Evolutionary conservation across 2,797 vertebrate species (phyloP).

Genomic region (Diceros bicornis): DNA sequence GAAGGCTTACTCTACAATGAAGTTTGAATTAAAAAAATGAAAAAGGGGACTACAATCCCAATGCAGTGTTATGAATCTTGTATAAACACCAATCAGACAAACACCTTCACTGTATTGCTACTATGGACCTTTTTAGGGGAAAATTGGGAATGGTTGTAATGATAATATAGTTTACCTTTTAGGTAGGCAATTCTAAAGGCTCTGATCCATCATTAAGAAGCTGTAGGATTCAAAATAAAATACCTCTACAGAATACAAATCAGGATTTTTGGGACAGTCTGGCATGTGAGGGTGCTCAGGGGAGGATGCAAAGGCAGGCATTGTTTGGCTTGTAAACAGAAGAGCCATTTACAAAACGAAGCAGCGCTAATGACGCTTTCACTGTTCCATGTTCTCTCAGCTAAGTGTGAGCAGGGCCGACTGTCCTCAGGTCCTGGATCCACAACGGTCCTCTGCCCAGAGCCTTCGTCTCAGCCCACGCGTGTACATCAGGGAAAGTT

Average conservation of each 20-base stretch:
- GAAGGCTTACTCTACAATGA: slow-evolving; percentile 71
- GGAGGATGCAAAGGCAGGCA: slow-evolving; percentile 86
- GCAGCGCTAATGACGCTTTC: slow-evolving; percentile 73
- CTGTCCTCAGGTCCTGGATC: slow-evolving; percentile 79
- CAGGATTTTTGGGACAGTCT: slow-evolving; percentile 84
- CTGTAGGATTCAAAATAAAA: slow-evolving; percentile 88
- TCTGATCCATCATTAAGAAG: slow-evolving; percentile 86
- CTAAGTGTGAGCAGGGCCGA: slow-evolving; percentile 67
- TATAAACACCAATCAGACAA: slow-evolving; percentile 78
- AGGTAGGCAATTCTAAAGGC: slow-evolving; percentile 86
- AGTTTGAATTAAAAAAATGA: slow-evolving; percentile 73
- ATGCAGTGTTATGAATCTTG: slow-evolving; percentile 80
- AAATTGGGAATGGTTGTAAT: slow-evolving; percentile 83
- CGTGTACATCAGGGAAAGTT: slow-evolving; percentile 62
- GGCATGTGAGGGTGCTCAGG: slow-evolving; percentile 79
- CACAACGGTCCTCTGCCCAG: slow-evolving; percentile 60
- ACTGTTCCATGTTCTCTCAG: slow-evolving; percentile 76
- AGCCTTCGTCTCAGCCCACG: neutral
- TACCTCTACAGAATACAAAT: slow-evolving; percentile 87
- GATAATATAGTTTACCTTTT: slow-evolving; percentile 83
- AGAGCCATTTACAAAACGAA: slow-evolving; percentile 84
- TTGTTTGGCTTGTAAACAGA: slow-evolving; percentile 84
- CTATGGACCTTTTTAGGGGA: slow-evolving; percentile 69
- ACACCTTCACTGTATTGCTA: slow-evolving; percentile 82
- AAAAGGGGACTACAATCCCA: slow-evolving; percentile 54